Evolutionary conservation across 92 coral and sea anemone species (phyloP).

Genomic region (Galaxea fascicularis): DNA sequence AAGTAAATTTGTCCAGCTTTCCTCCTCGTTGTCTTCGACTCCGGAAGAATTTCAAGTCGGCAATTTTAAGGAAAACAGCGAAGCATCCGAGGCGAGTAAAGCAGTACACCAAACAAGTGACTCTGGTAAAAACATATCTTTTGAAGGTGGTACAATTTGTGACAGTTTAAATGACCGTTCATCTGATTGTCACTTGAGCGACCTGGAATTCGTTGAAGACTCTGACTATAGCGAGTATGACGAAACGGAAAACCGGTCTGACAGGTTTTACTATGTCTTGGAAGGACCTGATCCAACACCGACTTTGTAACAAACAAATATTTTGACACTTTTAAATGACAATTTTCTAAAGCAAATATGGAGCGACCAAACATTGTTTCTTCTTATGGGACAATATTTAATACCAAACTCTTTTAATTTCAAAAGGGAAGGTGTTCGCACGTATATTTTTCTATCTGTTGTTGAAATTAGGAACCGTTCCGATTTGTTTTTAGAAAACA

Average conservation of each 20-base stretch:
- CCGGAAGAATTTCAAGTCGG: background rate
- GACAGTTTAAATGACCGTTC: slow-evolving; percentile 16
- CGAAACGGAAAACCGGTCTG: slow-evolving; percentile 19
- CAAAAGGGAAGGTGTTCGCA: background rate
- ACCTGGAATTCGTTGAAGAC: slow-evolving; percentile 21
- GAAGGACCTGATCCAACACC: slow-evolving; percentile 32
- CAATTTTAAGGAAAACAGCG: background rate
- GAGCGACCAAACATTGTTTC: background rate
- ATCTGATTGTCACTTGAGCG: slow-evolving; percentile 1
- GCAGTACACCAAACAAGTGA: background rate
- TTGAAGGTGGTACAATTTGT: background rate
- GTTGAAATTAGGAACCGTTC: too few relatives aligned
- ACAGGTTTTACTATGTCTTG: slow-evolving; percentile 31
- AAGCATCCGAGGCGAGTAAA: background rate
- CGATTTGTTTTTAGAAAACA: too few relatives aligned
- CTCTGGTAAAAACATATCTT: background rate
- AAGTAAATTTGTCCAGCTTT: background rate
- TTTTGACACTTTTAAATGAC: too few relatives aligned
- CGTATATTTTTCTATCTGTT: too few relatives aligned
- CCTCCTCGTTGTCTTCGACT: background rate
- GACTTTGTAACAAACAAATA: background rate
- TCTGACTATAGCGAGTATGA: slow-evolving; percentile 30
- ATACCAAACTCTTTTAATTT: background rate
- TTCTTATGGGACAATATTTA: background rate
- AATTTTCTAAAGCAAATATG: background rate